Evolutionary conservation across 2,113 vertebrate species (phyloP).

Genomic region (Beaufortia kweichowensis): DNA sequence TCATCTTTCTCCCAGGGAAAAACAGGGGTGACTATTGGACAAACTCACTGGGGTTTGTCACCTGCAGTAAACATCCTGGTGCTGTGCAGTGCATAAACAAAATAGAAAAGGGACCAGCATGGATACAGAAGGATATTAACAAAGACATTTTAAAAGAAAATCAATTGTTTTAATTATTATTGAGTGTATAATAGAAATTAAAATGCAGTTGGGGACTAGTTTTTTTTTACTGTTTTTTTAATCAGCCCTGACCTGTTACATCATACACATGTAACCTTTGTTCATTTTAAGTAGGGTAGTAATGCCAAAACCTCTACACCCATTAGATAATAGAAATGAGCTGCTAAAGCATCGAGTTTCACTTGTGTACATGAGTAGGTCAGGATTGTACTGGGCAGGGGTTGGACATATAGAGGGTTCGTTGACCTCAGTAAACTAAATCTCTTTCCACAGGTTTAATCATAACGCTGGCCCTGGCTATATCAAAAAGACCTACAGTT

Average conservation of each 20-base stretch:
- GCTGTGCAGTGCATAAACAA: neutral
- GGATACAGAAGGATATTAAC: neutral
- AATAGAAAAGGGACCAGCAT: neutral
- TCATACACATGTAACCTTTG: neutral
- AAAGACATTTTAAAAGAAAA: neutral
- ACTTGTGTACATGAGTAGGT: too few species aligned
- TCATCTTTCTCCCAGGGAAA: slow-evolving; percentile 39
- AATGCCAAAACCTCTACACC: slow-evolving; percentile 1
- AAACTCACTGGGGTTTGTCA: neutral
- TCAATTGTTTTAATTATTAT: neutral
- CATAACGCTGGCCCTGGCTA: neutral
- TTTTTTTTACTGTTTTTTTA: neutral
- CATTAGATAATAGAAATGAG: slow-evolving; percentile 12
- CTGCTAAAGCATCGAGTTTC: slow-evolving; percentile 9
- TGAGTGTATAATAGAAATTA: neutral
- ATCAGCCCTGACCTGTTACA: slow-evolving; percentile 3
- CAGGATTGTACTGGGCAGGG: slow-evolving; percentile 8
- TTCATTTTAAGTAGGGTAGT: slow-evolving; percentile 7
- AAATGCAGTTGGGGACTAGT: neutral
- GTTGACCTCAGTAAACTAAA: neutral
- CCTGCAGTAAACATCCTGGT: neutral
- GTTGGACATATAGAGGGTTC: neutral
- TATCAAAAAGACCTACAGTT: too few species aligned
- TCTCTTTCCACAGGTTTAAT: neutral
- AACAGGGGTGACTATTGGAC: slow-evolving; percentile 33